phyloP scores from a whole-genome alignment of 2,113 vertebrate species.

The Cavia porcellus region DNA sequence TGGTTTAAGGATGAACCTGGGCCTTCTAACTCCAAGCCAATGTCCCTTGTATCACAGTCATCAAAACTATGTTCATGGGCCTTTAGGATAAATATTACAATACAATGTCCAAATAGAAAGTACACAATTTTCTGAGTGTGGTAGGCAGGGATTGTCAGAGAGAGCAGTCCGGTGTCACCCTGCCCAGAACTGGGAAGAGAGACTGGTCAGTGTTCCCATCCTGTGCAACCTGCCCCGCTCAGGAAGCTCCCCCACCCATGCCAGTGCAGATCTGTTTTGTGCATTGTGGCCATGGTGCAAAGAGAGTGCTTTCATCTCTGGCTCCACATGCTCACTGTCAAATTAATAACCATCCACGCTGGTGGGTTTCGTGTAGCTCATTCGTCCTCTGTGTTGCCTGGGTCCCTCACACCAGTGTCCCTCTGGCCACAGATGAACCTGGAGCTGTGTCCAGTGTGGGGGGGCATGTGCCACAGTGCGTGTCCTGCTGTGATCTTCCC shows the following conservation, averaged over 20 bases:
- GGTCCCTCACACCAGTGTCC: not conserved
- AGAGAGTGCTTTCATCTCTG: too few relatives aligned
- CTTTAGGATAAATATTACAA: not conserved
- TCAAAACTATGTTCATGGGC: not conserved
- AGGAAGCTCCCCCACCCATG: not conserved
- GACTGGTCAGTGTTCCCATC: not conserved
- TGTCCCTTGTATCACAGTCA: too few relatives aligned
- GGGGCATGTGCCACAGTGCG: not conserved
- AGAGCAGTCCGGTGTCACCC: not conserved
- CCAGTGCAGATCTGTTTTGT: not conserved
- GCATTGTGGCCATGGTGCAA: not conserved
- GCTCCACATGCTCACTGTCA: not conserved
- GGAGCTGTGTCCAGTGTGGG: not conserved
- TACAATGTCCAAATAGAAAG: not conserved
- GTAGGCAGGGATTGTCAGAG: not conserved
- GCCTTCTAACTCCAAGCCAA: not conserved
- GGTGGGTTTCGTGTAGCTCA: not conserved
- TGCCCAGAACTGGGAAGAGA: not conserved
- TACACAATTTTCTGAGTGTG: not conserved
- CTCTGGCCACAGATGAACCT: accelerated
- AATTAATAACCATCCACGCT: not conserved
- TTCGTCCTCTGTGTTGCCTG: not conserved
- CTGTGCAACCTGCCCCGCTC: not conserved
- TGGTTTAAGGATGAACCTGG: not conserved
- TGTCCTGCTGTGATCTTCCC: not conserved